Evolutionary conservation across 2,113 vertebrate genomes (phyloP), one percentile per base, ranked within the genome.

Genomic region (Carlito syrichta): DNA sequence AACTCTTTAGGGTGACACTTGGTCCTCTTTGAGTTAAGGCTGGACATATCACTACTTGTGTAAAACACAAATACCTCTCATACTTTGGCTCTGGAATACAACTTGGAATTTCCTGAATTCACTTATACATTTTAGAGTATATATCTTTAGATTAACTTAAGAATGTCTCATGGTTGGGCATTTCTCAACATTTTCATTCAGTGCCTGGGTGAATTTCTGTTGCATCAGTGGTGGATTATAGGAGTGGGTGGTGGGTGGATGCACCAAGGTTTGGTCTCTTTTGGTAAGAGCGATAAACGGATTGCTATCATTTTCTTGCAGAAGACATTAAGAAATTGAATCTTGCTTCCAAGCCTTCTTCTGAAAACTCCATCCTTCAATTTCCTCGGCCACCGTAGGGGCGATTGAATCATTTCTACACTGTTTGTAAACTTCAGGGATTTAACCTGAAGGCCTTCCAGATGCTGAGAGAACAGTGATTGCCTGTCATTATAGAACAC

Each of bases 401-500:
- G 1, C 86, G 48, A 95, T 62, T 89, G 35, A 74, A 54, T 98
- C 97, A 73, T 97, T 89, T 94, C 25, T 97, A 56, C 5, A 62
- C 32, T 11, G 1, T 96, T 97, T 48, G 81, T 40, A 91, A 48
- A 84, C 40, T 71, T 50, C 22, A 23, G 32, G 86, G 58, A 78
- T 96, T 89, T 92, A 92, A 97, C 96, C 71, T 95, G 66, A 63
- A 96, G 92, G 25, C 68, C 88, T 93, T 90, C 62, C 88, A 95
- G 87, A 77, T 93, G 74, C 52, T 13, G 17, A 45, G 68, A 68
- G 69, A 78, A 48, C 27, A 84, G 2, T 4, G 2, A 38, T 69
- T 20, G 17, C 27, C 77, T 87, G 43, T 95, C 96, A 69, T 91
- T 93, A 63, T 35, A 96, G 76, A 43, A 89, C 94, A 91, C 35